Conservation (phyloP, 2,797 vertebrate species). For the Gobio occitaniae region DNA sequence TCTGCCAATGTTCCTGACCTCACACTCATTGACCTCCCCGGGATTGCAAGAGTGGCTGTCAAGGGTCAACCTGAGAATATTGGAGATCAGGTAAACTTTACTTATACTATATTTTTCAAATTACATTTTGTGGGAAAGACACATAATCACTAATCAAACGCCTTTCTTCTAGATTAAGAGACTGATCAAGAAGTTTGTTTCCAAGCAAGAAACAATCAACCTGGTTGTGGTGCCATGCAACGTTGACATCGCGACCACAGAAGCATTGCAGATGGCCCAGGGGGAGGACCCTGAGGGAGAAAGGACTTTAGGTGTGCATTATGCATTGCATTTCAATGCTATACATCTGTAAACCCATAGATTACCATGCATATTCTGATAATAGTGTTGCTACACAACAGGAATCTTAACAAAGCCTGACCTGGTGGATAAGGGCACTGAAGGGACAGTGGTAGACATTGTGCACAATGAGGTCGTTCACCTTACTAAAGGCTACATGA, state of each 20-base stretch:
- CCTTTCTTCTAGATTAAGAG: conserved; percentile 78
- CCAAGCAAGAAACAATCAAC: conserved; percentile 86
- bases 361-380: not conserved
- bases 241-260: conserved; percentile 91
- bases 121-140: not conserved
- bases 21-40: conserved; percentile 90
- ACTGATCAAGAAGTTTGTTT: conserved; percentile 82
- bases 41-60: conserved; percentile 85
- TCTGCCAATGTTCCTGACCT: conserved; percentile 86
- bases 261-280: conserved; percentile 90
- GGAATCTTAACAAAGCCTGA: conserved; percentile 93
- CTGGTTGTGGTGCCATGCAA: conserved; percentile 90
- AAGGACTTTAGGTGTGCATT: conserved; percentile 85
- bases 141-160: not conserved
- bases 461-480: conserved; percentile 78
- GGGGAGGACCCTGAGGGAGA: conserved; percentile 85
- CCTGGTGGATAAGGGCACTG: conserved; percentile 87
- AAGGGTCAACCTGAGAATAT: conserved; percentile 86
- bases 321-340: not conserved
- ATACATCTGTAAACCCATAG: not conserved
- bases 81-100: conserved; percentile 77
- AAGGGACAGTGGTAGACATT: conserved; percentile 77
- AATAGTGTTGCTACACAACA: conserved; percentile 57
- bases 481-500: conserved; percentile 91
- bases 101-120: not conserved